Conservation (phyloP, 2,888 invertebrate genomes). For the Branchipolynoe longqiensis region DNA sequence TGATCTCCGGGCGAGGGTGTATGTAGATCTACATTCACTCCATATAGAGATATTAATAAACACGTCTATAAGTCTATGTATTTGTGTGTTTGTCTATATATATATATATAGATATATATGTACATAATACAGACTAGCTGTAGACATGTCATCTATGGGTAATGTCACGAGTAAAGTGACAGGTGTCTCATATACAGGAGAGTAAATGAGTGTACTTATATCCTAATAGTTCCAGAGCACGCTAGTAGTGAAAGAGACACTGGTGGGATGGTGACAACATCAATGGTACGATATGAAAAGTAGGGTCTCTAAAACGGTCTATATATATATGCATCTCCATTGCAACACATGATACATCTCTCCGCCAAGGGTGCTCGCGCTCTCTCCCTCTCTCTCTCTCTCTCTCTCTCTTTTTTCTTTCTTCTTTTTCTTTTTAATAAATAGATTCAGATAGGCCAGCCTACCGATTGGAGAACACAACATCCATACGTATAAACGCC, state of each 20-base stretch:
- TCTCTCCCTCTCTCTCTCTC: no score
- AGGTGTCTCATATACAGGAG: neutral
- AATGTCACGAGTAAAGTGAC: neutral
- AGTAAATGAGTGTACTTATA: neutral
- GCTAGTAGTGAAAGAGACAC: neutral
- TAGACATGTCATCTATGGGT: no score
- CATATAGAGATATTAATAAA: neutral
- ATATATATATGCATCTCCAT: neutral
- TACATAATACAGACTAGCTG: neutral
- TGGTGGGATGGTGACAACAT: neutral
- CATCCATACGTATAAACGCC: no score
- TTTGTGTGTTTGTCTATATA: neutral
- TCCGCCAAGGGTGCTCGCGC: no score
- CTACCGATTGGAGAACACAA: no score
- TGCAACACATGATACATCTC: no score
- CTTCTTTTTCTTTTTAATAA: no score
- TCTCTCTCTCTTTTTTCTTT: no score
- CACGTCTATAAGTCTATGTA: neutral
- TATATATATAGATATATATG: neutral
- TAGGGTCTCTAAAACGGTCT: neutral
- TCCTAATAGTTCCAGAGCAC: neutral
- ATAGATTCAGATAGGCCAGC: no score
- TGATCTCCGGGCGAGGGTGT: constrained; percentile 7
- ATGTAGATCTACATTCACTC: neutral
- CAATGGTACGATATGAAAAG: neutral